Conservation (phyloP, 2,797 vertebrate genomes). For the Sebastiscus albofasciatus region DNA sequence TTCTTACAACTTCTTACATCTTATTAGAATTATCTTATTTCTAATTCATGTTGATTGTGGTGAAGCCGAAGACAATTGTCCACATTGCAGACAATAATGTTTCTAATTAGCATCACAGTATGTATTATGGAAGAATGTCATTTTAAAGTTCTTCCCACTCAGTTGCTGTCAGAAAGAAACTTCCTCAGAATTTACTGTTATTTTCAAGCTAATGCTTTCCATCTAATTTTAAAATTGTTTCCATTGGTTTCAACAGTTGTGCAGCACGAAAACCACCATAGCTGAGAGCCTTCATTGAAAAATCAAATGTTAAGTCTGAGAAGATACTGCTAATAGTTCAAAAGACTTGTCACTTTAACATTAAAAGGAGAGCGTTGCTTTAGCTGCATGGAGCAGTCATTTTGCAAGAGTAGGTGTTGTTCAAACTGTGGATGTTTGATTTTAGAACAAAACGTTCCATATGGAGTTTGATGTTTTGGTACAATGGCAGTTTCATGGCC, state of each 20-base stretch:
- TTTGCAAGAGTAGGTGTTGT: slow-evolving; percentile 36
- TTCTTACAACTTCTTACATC: neutral
- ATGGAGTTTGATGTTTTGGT: slow-evolving; percentile 51
- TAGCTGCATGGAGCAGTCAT: slow-evolving; percentile 5
- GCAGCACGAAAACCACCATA: neutral
- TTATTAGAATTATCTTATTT: neutral
- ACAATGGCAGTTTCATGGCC: slow-evolving; percentile 34
- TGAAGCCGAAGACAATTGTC: neutral
- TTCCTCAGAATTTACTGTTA: neutral
- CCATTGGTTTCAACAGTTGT: neutral
- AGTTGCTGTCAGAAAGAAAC: neutral
- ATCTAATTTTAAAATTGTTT: neutral
- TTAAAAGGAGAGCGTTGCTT: neutral
- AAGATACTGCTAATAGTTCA: neutral
- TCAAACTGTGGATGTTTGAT: slow-evolving; percentile 27
- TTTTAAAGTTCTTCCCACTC: neutral
- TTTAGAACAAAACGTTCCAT: slow-evolving; percentile 62
- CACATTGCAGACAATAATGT: neutral
- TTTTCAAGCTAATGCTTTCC: neutral
- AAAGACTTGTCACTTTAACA: neutral
- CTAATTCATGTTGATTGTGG: neutral
- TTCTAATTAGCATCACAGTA: neutral
- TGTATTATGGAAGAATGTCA: neutral
- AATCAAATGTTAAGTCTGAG: neutral
- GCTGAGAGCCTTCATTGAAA: neutral